Conservation (phyloP, 2,888 invertebrate genomes). For the Eledona agricola region DNA sequence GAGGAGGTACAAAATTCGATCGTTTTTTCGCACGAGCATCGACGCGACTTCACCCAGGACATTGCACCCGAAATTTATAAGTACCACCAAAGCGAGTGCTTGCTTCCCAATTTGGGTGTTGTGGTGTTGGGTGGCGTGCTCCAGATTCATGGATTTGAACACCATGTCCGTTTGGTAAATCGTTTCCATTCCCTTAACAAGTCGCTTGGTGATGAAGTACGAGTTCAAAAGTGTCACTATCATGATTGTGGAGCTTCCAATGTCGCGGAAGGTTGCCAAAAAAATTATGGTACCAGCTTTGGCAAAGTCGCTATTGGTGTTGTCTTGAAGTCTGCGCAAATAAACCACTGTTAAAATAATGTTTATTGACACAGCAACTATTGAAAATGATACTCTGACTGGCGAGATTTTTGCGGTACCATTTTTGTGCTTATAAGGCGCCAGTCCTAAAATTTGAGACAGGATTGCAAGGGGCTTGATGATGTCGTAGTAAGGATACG, state of each 20-base stretch:
- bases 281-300: conserved; percentile 25
- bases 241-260: conserved; percentile 17
- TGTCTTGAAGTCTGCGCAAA: conserved; percentile 3
- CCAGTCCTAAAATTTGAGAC: not conserved
- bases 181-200: not conserved
- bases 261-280: conserved; percentile 4
- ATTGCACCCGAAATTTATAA: conserved; percentile 4
- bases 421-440: conserved; percentile 2
- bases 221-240: conserved; percentile 1
- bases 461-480: not conserved
- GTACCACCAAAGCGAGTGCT: not conserved
- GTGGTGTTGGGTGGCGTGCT: conserved; percentile 1
- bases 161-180: conserved; percentile 2
- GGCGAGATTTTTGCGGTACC: conserved; percentile 3
- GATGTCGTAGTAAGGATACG: not conserved
- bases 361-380: not conserved
- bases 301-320: conserved; percentile 11
- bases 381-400: conserved; percentile 4
- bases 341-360: conserved; percentile 2
- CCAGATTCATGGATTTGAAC: not conserved
- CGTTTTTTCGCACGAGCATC: not conserved
- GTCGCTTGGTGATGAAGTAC: not conserved
- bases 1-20: not conserved
- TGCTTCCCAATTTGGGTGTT: conserved; percentile 5
- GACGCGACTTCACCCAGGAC: conserved; percentile 7